Evolutionary conservation across 2,113 vertebrate species (phyloP).

Genomic region (Elephantulus edwardii): DNA sequence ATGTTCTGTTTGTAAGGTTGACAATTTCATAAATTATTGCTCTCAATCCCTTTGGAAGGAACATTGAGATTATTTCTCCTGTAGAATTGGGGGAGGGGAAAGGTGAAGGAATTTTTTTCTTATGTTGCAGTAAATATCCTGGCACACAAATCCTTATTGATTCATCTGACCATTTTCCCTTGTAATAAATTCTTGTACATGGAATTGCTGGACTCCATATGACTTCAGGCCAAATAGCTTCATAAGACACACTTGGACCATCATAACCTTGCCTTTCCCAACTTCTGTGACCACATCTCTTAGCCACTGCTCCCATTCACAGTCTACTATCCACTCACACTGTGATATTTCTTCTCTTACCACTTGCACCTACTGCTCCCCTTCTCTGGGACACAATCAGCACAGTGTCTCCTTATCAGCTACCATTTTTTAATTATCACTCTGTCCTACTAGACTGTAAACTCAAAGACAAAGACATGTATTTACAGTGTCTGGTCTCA

Average conservation of each 20-base stretch:
- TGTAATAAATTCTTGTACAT: not conserved
- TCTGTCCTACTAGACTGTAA: not conserved
- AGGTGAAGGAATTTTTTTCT: not conserved
- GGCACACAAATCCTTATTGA: not conserved
- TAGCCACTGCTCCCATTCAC: not conserved
- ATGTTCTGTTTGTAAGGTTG: not conserved
- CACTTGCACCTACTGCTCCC: not conserved
- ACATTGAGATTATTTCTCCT: conserved; percentile 3
- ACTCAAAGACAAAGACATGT: not conserved
- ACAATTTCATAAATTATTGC: not conserved
- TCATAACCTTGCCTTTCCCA: not conserved
- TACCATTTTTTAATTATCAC: not conserved
- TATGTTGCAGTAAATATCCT: not conserved
- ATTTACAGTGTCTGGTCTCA: not conserved
- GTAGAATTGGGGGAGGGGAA: not conserved
- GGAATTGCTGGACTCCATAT: not conserved
- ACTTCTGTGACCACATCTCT: not conserved
- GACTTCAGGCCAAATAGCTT: not conserved
- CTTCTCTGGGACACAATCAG: not conserved
- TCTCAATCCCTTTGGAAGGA: not conserved
- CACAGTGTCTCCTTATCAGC: not conserved
- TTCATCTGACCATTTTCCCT: not conserved
- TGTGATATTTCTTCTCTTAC: not conserved
- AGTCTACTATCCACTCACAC: not conserved
- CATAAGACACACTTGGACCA: not conserved